Conservation (phyloP, 2,113 vertebrate species). For the Suricata suricatta region DNA sequence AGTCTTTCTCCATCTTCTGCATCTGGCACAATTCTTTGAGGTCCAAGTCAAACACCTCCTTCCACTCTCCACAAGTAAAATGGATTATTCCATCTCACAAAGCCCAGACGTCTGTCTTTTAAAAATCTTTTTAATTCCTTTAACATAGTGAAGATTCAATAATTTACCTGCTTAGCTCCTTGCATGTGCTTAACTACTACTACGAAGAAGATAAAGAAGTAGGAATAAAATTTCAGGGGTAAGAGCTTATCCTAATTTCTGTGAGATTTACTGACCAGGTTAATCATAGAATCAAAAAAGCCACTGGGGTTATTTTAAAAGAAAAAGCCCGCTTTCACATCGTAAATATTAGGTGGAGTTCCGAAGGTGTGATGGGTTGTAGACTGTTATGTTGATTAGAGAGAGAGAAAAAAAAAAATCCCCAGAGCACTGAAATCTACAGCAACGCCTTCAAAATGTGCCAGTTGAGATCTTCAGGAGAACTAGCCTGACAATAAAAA, state of each 20-base stretch:
- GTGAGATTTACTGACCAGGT: background rate
- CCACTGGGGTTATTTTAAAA: background rate
- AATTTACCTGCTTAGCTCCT: background rate
- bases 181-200: background rate
- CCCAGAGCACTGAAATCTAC: constrained; percentile 42
- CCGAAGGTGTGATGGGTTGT: background rate
- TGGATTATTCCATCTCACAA: background rate
- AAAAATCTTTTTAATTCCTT: background rate
- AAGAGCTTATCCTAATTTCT: background rate
- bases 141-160: background rate
- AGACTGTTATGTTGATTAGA: background rate
- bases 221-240: background rate
- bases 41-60: background rate
- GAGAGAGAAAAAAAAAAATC: background rate
- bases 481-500: constrained; percentile 59
- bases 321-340: background rate
- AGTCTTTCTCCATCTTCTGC: background rate
- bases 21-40: background rate
- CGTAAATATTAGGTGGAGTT: constrained; percentile 27
- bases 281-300: constrained; percentile 32
- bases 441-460: constrained; percentile 38
- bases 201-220: background rate
- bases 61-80: background rate
- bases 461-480: background rate
- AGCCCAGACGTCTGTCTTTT: background rate